Evolutionary conservation across 2,113 vertebrate species (phyloP), one percentile per base, ranked within the genome.

Genomic region (Phaetusa simplex): DNA sequence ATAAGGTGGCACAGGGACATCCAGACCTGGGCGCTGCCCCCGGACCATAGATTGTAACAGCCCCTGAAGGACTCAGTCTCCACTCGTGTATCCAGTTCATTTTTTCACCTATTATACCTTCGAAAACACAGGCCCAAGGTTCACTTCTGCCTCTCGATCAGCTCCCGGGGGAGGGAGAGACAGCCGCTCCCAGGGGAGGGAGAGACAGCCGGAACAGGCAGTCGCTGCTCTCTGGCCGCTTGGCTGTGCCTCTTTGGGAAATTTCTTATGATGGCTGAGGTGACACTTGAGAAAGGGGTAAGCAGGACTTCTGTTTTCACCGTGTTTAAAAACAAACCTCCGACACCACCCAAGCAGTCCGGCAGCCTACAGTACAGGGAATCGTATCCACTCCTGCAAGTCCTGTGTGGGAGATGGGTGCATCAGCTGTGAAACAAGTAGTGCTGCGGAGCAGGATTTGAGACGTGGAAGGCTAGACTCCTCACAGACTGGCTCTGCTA

Each of bases 291-390:
- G 61, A 67, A 52, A 52, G 8, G 61, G 30, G 12, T 56, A 69
- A 81, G 58, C 55, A 73, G 86, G 56, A 74, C 90, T 95, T 86
- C 88, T 95, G 80, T 84, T 88, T 86, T 71, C 77, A 91, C 65
- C 59, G 0, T 52, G 52, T 92, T 90, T 91, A n/a, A 92, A 93
- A 94, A 84, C 88, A 85, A 92, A 82, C 73, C 70, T 69, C 81
- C 86, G 95, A 9, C 86, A 74, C 86, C 86, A 76, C 69, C 69
- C 71, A 79, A 65, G 86, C n/a, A 86, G 77, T 34, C 73, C 1
- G 0, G 64, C 82, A 71, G 34, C 50, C 72, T 80, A 36, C 52
- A 32, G 65, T 32, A 73, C 62, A 73, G 36, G 62, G 91, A 94
- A 77, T n/a, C 76, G 73, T 34, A 79, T 82, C 91, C 70, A 50